phyloP scores from a whole-genome alignment of 2,797 vertebrate species.

The Denticeps clupeoides region DNA sequence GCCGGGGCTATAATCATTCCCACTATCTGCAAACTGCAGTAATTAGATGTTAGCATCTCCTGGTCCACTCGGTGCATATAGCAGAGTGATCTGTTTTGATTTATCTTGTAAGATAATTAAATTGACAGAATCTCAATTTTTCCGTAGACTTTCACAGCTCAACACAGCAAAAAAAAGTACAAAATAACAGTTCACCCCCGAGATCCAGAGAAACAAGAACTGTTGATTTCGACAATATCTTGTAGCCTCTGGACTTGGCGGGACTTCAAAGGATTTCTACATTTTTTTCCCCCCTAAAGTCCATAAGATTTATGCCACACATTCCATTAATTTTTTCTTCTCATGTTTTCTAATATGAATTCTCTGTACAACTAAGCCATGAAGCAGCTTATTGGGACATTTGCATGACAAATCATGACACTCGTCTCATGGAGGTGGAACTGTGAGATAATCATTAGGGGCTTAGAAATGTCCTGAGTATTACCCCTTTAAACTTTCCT shows the following conservation, averaged over 20 bases:
- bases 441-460: background rate
- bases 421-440: background rate
- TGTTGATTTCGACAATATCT: background rate
- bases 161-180: slow-evolving; percentile 20
- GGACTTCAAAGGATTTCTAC: slow-evolving; percentile 32
- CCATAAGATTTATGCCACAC: too few species aligned
- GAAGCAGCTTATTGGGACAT: slow-evolving; percentile 12
- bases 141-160: slow-evolving; percentile 16
- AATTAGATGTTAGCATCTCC: slow-evolving; percentile 46
- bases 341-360: background rate
- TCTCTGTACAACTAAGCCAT: background rate
- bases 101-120: slow-evolving; percentile 48
- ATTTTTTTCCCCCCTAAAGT: background rate
- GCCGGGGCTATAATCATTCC: slow-evolving; percentile 12
- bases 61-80: slow-evolving; percentile 41
- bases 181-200: slow-evolving; percentile 22
- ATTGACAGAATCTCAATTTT: slow-evolving; percentile 32
- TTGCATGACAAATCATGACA: slow-evolving; percentile 12
- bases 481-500: slow-evolving; percentile 10
- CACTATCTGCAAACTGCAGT: slow-evolving; percentile 34
- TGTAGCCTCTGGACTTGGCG: background rate
- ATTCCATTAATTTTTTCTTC: too few species aligned
- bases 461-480: slow-evolving; percentile 6
- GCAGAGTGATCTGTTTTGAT: slow-evolving; percentile 33
- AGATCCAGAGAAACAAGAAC: slow-evolving; percentile 24